Evolutionary conservation across 2,888 invertebrate species (phyloP), one percentile per base, ranked within the genome.

Genomic region (Magallana nippona): DNA sequence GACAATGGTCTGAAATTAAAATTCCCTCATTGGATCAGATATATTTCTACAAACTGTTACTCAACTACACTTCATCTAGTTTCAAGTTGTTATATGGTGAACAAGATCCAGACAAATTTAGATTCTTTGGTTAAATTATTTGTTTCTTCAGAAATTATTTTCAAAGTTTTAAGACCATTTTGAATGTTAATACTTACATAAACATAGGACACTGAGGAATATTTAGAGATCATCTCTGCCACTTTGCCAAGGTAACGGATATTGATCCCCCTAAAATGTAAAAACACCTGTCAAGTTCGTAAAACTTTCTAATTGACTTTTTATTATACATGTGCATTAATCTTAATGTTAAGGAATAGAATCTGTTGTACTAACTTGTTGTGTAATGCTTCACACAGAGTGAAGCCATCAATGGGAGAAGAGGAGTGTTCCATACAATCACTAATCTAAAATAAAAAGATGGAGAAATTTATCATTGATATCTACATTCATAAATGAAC

Each of bases 161-260:
- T 1, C 27, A 27, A 63, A 32, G 5, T 27, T 8, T 27, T 27
- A 32, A 22, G 2, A 71, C 15, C 1, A 11, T 13, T 71, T 3
- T 11, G 32, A 22, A 1, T 15, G 13, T 60, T 27, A 27, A 32
- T 86, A 94, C 93, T 92, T 90, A 95, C 95, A 92, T 94, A 92
- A 55, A 95, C 95, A 95, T 99, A 99, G 88, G 97, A 96, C 83
- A 99, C 95, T 88, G 96, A 96, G 84, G 92, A 96, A 91, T 97
- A 96, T 93, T 97, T 96, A 0, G 95, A 95, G 81, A 99, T 95
- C 94, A 97, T 96, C 86, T 96, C 96, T 78, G 97, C 97, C 78
- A 99, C 96, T 95, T 98, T 97, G 80, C 99, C 99, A 89, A 99
- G 95, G 94, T 99, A 99, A 84, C 99, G 96, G 89, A 99, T 96